Evolutionary conservation across 2,797 vertebrate species (phyloP).

Genomic region (Hydrolagus colliei): DNA sequence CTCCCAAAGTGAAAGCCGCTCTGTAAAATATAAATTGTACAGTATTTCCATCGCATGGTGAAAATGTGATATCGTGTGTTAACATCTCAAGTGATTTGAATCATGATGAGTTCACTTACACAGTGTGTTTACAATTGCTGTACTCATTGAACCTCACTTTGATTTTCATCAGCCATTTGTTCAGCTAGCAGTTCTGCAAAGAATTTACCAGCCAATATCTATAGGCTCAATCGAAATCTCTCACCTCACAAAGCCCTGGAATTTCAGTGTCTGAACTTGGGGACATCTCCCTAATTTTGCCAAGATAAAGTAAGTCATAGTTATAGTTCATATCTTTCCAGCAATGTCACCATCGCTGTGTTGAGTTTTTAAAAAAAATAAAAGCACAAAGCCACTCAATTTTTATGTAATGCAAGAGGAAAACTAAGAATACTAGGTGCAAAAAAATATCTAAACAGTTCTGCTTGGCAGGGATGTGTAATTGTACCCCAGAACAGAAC

Average conservation of each 20-base stretch:
- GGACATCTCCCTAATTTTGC: background rate
- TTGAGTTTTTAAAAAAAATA: background rate
- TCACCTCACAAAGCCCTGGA: no score
- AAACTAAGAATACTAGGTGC: background rate
- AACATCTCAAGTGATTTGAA: slow-evolving; percentile 2
- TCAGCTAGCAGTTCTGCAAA: background rate
- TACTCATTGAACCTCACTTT: background rate
- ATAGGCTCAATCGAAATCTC: no score
- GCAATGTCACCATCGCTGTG: background rate
- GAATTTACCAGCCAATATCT: background rate
- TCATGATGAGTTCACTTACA: slow-evolving; percentile 3
- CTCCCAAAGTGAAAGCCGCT: no score
- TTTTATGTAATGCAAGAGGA: background rate
- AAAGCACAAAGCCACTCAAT: background rate
- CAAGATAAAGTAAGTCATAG: background rate
- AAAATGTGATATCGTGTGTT: slow-evolving; percentile 8
- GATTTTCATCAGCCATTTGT: background rate
- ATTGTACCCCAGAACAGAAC: no score
- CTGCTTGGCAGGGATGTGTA: no score
- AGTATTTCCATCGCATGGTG: background rate
- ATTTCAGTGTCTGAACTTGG: background rate
- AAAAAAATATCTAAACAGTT: no score
- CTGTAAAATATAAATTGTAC: no score
- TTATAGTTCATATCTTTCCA: background rate
- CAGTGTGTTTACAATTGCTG: slow-evolving; percentile 13